These are phyloP conservation scores for Drosophila infuscata DNA, from an alignment of 2,888 invertebrate genomes.

Conservation along the genomic window DNA sequence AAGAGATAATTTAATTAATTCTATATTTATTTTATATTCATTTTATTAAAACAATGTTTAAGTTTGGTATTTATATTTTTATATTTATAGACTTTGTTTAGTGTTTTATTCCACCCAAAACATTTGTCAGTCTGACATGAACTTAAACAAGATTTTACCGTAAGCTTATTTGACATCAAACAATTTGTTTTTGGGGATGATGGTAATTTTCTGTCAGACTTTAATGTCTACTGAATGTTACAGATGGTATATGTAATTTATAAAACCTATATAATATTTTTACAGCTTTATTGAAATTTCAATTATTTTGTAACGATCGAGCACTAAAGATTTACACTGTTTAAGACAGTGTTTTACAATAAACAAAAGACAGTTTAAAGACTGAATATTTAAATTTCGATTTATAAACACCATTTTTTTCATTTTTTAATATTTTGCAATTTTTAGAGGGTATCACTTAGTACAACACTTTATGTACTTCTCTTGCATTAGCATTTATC, in stretches of 20 bases:
- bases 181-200: neutral
- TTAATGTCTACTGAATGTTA: neutral
- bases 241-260: neutral
- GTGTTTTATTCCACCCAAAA: neutral
- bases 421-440: neutral
- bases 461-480: too few relatives aligned
- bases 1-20: neutral
- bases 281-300: neutral
- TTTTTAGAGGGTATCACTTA: neutral
- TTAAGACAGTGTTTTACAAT: neutral
- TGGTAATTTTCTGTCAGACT: neutral
- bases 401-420: neutral
- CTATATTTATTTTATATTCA: neutral
- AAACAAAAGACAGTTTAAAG: too few relatives aligned
- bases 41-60: neutral
- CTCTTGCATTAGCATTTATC: neutral
- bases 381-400: neutral
- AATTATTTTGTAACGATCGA: neutral
- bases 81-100: neutral
- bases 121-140: neutral
- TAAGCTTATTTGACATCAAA: conserved; percentile 10
- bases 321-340: neutral
- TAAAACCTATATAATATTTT: neutral
- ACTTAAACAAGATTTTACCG: neutral
- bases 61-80: neutral